Conservation (phyloP, 2,113 vertebrate species). For the Datnioides undecimradiatus region DNA sequence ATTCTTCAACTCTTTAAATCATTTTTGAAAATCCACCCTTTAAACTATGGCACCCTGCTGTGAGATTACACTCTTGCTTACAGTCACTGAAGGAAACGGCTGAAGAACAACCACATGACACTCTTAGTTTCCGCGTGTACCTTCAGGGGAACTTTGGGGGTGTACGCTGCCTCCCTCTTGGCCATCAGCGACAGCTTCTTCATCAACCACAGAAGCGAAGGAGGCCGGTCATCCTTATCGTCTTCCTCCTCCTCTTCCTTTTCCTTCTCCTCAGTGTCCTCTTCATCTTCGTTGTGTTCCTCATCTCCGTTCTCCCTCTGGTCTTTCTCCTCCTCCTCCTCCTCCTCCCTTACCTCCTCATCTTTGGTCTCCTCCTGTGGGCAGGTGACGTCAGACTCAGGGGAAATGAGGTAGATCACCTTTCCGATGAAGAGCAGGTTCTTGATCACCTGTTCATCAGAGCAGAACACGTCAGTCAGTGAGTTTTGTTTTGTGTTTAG, state of each 20-base stretch:
- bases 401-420: constrained; percentile 90
- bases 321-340: constrained; percentile 32
- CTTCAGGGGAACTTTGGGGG: constrained; percentile 92
- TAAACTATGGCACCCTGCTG: not conserved
- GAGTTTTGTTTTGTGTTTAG: fast-evolving
- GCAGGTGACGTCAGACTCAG: constrained; percentile 76
- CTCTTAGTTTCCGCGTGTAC: constrained; percentile 63
- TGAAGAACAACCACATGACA: not conserved
- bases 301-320: constrained; percentile 24
- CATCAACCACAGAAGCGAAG: constrained; percentile 92
- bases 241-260: constrained; percentile 63
- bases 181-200: constrained; percentile 90
- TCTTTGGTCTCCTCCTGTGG: constrained; percentile 26
- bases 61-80: not conserved
- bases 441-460: constrained; percentile 90
- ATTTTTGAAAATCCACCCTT: no score
- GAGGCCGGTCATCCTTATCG: constrained; percentile 77
- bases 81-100: not conserved
- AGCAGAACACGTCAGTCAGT: not conserved
- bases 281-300: not conserved
- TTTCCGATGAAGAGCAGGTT: constrained; percentile 95
- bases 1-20: no score
- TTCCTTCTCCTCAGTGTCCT: constrained; percentile 16
- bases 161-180: constrained; percentile 91
- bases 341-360: constrained; percentile 18